Conservation (phyloP, 2,888 invertebrate species). For the Harmothoe impar region DNA sequence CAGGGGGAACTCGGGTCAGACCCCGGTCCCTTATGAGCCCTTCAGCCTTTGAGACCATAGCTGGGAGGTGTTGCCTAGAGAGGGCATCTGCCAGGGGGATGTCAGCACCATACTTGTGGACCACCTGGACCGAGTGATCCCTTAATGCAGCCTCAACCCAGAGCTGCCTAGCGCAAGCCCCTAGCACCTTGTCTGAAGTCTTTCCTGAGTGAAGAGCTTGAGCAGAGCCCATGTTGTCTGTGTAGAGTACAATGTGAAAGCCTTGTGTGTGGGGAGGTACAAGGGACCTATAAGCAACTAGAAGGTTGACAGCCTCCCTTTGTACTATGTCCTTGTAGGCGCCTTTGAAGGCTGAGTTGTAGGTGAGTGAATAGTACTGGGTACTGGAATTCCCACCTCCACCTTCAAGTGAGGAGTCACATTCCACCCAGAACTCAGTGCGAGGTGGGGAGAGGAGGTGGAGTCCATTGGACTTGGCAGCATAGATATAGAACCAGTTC, state of each 20-base stretch:
- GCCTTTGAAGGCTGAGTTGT: neutral
- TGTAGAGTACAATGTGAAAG: neutral
- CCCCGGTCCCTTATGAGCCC: neutral
- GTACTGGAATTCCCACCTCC: neutral
- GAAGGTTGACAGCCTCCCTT: too few species aligned
- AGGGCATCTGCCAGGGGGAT: neutral
- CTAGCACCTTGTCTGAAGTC: neutral
- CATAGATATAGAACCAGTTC: neutral
- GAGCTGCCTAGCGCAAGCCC: neutral
- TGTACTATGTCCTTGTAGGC: neutral
- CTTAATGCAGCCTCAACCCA: neutral
- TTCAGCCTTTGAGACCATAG: neutral
- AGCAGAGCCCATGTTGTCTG: neutral
- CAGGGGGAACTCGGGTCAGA: neutral
- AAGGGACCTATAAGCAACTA: neutral
- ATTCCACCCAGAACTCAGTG: neutral
- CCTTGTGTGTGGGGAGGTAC: neutral
- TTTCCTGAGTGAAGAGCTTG: neutral
- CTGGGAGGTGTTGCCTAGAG: neutral
- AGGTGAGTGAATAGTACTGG: neutral
- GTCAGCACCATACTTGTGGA: neutral
- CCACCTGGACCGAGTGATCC: neutral
- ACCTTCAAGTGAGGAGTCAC: neutral
- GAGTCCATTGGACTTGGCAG: neutral
- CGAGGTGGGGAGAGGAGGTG: neutral